Evolutionary conservation across 2,113 vertebrate genomes (phyloP).

Genomic region (Callionymus lyra): DNA sequence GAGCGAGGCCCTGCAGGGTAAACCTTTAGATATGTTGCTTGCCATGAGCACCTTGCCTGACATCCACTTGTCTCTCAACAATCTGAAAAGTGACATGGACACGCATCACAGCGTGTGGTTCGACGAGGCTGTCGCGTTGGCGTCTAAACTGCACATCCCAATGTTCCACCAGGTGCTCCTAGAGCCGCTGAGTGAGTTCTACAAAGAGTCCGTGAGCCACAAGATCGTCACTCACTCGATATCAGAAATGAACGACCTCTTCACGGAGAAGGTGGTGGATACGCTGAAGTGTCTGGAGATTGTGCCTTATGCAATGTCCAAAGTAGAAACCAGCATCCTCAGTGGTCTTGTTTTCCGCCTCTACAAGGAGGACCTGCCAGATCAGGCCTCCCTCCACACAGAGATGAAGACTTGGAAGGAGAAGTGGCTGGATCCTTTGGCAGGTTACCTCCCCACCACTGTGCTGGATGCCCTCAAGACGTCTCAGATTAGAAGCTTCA

Average conservation of each 20-base stretch:
- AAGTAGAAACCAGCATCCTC: constrained; percentile 58
- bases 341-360: constrained; percentile 52
- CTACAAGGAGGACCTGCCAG: constrained; percentile 67
- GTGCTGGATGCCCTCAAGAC: constrained; percentile 65
- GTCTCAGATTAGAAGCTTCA: constrained; percentile 59
- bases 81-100: constrained; percentile 52
- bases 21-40: constrained; percentile 61
- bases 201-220: constrained; percentile 57
- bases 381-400: constrained; percentile 48
- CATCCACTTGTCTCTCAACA: constrained; percentile 45
- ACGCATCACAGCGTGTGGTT: constrained; percentile 64
- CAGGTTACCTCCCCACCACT: constrained; percentile 57
- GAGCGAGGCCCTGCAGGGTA: constrained; percentile 62
- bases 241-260: constrained; percentile 59
- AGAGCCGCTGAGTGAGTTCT: constrained; percentile 59
- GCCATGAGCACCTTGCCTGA: constrained; percentile 54
- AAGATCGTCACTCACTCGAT: constrained; percentile 55
- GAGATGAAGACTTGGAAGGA: constrained; percentile 68
- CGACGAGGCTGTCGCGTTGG: constrained; percentile 57
- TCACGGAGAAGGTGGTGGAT: constrained; percentile 59
- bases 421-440: constrained; percentile 60
- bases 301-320: constrained; percentile 73
- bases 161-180: constrained; percentile 58
- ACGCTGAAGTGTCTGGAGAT: constrained; percentile 68
- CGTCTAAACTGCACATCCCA: constrained; percentile 50